Conservation (phyloP, 2,113 vertebrate species). For the Leptobrachium leishanense region DNA sequence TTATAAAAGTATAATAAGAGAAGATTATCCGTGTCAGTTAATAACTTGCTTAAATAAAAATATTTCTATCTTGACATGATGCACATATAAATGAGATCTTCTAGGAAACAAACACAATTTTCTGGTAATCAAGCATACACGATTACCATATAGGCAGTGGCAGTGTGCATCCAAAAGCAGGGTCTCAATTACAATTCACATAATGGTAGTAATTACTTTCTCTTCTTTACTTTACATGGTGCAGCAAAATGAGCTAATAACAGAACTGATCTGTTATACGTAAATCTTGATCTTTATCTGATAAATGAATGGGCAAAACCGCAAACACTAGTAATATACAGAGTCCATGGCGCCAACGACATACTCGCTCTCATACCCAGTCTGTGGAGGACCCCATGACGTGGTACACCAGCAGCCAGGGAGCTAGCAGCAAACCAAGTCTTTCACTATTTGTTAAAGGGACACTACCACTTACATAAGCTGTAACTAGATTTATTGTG, state of each 20-base stretch:
- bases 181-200: neutral
- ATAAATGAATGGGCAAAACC: too few species aligned
- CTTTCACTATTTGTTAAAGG: too few species aligned
- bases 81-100: neutral
- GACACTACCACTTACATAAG: too few species aligned
- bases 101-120: neutral
- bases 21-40: neutral
- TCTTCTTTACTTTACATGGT: neutral
- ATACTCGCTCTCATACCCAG: too few species aligned
- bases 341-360: too few species aligned
- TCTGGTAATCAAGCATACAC: neutral
- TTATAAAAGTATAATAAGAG: constrained; percentile 2
- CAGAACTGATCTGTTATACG: neutral
- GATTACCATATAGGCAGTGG: neutral
- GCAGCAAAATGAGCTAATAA: neutral
- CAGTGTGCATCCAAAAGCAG: neutral
- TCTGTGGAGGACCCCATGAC: too few species aligned
- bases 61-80: neutral
- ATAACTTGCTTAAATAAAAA: neutral
- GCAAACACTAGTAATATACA: too few species aligned
- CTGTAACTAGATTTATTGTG: too few species aligned
- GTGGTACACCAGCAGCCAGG: too few species aligned
- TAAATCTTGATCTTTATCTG: neutral
- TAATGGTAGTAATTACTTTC: neutral
- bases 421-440: too few species aligned